These are phyloP conservation scores for Rhinogobio ventralis DNA, from an alignment of 2,797 vertebrate genomes.

Conservation along the genomic window DNA sequence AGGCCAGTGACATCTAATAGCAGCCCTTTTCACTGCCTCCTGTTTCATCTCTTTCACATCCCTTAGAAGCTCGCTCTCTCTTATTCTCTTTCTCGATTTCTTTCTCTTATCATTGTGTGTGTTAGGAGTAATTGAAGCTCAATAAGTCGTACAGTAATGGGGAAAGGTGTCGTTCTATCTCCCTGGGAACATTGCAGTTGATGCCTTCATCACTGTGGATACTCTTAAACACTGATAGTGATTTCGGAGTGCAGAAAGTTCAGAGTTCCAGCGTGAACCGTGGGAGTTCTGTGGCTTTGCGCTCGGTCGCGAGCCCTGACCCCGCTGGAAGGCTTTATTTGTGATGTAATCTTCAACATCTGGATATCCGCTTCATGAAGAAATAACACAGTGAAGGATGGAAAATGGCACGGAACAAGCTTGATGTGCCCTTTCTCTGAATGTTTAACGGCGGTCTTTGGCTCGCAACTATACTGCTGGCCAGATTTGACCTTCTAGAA, in stretches of 20 bases:
- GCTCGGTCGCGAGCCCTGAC: slow-evolving; percentile 25
- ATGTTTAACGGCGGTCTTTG: slow-evolving; percentile 64
- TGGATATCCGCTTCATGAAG: slow-evolving; percentile 49
- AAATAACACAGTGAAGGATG: slow-evolving; percentile 36
- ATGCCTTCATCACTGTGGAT: slow-evolving; percentile 48
- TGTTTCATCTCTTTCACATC: slow-evolving; percentile 60
- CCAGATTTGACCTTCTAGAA: slow-evolving; percentile 50
- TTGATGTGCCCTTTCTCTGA: slow-evolving; percentile 54
- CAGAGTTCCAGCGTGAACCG: slow-evolving; percentile 38
- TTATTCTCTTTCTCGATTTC: slow-evolving; percentile 29
- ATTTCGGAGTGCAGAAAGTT: slow-evolving; percentile 46
- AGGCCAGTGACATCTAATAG: slow-evolving; percentile 84
- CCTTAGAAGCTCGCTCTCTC: slow-evolving; percentile 34
- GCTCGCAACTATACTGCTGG: slow-evolving; percentile 41
- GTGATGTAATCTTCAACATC: slow-evolving; percentile 51
- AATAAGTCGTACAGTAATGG: slow-evolving; percentile 55
- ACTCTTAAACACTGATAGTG: slow-evolving; percentile 48
- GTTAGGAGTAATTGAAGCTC: slow-evolving; percentile 59
- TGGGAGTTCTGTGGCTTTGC: slow-evolving; percentile 46
- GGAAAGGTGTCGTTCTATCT: slow-evolving; percentile 56
- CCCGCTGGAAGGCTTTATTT: slow-evolving; percentile 40
- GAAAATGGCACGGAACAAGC: slow-evolving; percentile 49
- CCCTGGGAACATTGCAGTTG: slow-evolving; percentile 56
- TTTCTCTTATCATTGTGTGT: slow-evolving; percentile 53
- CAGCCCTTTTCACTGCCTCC: slow-evolving; percentile 74